Base-by-base conservation (phyloP, 2,797 vertebrate species). In the Acridotheres tristis region DNA sequence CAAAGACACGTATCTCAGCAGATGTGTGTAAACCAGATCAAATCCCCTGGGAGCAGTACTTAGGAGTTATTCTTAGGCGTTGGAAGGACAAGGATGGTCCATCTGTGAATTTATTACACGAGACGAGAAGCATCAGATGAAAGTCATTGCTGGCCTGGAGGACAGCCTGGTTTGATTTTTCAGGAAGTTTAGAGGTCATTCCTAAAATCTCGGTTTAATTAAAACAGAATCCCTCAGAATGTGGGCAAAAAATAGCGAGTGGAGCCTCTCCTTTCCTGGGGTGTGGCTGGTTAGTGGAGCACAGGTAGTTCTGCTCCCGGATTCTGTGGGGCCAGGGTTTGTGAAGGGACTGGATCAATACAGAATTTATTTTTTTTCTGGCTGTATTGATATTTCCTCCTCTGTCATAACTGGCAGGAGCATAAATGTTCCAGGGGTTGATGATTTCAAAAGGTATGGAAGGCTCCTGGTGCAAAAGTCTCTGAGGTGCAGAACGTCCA, bases 51-150 rank as follows among this genome's bases (percentile, higher is more conserved):
- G 96, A 96, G 3, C 68, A 32, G 91, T 88, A 75, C 93, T 96
- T 95, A 92, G 78, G 94, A 96, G 94, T 93, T 96, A 96, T 96
- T 96, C 96, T 94, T 94, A 95, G 96, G 91, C 87, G 0, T 58
- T 43, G 58, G 95, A 96, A 96, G 96, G 96, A 96, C 96, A 94
- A 93, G 91, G 95, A 95, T 96, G 87, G 96, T 96, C 96, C 96
- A 96, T 96, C 96, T 96, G 96, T 96, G 96, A 96, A 96, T 96
- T 96, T 83, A 94, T 96, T 96, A 96, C 76, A 21, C 10, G 61
- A 94, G 89, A 94, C 57, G 87, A 91, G 82, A 91, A 94, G 79
- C 81, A 94, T 94, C 82, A 47, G 78, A 68, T 92, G 93, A 96
- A 96, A 96, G 96, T 96, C 93, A 95, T 75, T 72, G 68, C 95